phyloP scores from a whole-genome alignment of 2,797 vertebrate genomes.

The Pseudochirops corinnae region DNA sequence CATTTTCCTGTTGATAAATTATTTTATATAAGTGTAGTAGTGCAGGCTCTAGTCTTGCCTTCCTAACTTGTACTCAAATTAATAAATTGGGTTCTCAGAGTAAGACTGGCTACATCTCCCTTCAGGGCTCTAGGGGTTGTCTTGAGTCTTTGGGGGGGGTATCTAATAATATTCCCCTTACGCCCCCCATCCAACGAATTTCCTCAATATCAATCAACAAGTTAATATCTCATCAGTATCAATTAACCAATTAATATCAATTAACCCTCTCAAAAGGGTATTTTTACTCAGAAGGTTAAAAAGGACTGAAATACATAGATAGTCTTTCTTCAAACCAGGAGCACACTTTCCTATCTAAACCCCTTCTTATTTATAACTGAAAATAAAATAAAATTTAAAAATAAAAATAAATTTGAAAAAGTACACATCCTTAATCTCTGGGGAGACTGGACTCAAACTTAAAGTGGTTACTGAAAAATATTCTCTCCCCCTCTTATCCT shows the following conservation, averaged over 20 bases:
- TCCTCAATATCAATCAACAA: not conserved
- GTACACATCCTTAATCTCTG: too few species aligned
- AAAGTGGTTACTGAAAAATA: too few species aligned
- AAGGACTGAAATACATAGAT: not conserved
- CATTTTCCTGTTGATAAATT: not conserved
- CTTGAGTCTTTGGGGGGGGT: not conserved
- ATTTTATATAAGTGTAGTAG: not conserved
- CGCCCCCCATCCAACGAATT: not conserved
- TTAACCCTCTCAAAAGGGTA: not conserved
- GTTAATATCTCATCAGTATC: not conserved
- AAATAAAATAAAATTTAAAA: not conserved
- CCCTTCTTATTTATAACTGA: not conserved
- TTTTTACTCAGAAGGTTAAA: not conserved
- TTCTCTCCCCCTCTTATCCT: not conserved
- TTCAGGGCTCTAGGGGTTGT: not conserved
- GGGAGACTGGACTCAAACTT: too few species aligned
- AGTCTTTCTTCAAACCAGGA: not conserved
- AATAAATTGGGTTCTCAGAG: not conserved
- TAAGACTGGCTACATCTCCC: not conserved
- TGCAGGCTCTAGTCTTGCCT: not conserved
- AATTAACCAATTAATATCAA: not conserved
- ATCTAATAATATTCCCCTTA: not conserved
- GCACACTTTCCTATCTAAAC: not conserved
- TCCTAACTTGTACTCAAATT: not conserved
- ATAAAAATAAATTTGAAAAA: not conserved